Percentiles rank a stretch among this genome's conserved stretches.
Evolutionary conservation across 2,797 vertebrate species (phyloP).

Genomic region (Lates japonicus): DNA sequence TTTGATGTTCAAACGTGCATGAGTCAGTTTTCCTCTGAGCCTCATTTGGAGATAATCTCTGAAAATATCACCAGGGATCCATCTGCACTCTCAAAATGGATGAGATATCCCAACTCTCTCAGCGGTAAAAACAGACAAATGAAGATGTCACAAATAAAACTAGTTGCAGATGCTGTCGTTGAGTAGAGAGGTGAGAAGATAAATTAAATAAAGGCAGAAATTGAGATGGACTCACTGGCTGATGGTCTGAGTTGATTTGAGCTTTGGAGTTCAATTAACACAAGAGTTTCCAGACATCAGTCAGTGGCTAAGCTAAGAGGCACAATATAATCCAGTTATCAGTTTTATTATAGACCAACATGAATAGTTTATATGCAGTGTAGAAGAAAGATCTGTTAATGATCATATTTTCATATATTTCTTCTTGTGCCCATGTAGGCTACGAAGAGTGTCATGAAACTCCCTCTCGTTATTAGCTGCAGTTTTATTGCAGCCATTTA

Average conservation of each 20-base stretch:
- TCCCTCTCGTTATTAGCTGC: constrained; percentile 16
- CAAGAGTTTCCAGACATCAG: not conserved
- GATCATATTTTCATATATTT: not conserved
- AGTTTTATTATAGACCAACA: not conserved
- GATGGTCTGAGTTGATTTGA: constrained; percentile 12
- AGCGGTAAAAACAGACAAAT: constrained; percentile 27
- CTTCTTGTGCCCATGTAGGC: not conserved
- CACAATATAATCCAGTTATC: not conserved
- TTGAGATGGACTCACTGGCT: not conserved
- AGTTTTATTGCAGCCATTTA: constrained; percentile 26
- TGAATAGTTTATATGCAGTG: not conserved
- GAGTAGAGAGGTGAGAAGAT: constrained; percentile 14
- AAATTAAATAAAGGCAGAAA: not conserved
- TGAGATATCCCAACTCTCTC: constrained; percentile 17
- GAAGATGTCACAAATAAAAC: constrained; percentile 13
- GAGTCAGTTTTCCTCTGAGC: not conserved
- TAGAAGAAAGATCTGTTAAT: not conserved
- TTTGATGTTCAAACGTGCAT: not conserved
- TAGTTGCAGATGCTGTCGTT: not conserved
- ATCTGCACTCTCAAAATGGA: not conserved
- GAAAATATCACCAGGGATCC: not conserved
- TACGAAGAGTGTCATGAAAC: not conserved
- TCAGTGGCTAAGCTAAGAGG: not conserved
- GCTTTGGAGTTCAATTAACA: constrained; percentile 14
- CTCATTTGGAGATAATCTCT: constrained; percentile 1